Evolutionary conservation across 2,797 vertebrate species (phyloP).

Genomic region (Sciurus carolinensis): DNA sequence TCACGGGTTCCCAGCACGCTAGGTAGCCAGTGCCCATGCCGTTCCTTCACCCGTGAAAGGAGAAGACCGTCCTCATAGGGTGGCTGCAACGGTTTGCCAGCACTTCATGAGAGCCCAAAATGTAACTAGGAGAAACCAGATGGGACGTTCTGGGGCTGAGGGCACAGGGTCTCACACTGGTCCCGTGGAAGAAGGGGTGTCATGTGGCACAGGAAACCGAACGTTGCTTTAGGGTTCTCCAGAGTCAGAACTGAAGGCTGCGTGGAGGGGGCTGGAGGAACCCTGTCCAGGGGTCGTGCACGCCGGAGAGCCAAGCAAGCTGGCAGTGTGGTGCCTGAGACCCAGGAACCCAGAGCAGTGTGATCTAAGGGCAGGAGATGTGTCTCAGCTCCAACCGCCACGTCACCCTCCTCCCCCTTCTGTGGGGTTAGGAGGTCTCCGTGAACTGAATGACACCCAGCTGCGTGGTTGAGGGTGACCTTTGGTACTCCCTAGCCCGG

Average conservation of each 20-base stretch:
- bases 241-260: background rate
- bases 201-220: fast-evolving
- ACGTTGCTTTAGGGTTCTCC: background rate
- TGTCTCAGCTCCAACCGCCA: background rate
- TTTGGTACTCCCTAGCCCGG: background rate
- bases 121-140: background rate
- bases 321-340: no score
- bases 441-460: background rate
- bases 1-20: fast-evolving
- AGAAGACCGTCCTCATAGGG: background rate
- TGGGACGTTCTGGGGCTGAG: background rate
- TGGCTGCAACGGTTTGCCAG: background rate
- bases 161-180: fast-evolving
- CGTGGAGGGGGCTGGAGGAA: background rate
- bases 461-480: background rate
- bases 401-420: no score
- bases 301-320: background rate
- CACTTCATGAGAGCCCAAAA: background rate
- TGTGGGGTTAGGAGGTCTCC: no score
- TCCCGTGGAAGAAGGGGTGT: background rate
- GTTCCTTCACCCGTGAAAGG: background rate
- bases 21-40: fast-evolving
- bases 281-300: no score
- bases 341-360: background rate
- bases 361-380: background rate